phyloP scores from a whole-genome alignment of 2,888 invertebrate genomes.

The Lysandra coridon region DNA sequence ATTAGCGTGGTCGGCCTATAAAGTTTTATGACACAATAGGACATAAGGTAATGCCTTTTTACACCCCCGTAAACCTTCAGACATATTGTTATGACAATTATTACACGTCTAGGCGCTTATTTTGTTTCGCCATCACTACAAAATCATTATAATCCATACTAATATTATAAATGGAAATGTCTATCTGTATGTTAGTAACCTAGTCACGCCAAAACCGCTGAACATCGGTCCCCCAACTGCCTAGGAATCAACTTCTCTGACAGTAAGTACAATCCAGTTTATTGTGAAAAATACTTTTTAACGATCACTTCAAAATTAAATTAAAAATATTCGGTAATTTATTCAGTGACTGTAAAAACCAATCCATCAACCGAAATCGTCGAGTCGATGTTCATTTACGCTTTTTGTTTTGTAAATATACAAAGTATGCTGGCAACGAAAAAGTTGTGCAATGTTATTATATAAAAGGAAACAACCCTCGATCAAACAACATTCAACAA shows the following conservation, averaged over 20 bases:
- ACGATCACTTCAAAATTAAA: not conserved
- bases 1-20: not conserved
- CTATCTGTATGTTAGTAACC: not conserved
- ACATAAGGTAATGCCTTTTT: constrained; percentile 13
- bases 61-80: constrained; percentile 21
- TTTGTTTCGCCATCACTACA: not conserved
- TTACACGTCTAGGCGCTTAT: not conserved
- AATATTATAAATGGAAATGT: not conserved
- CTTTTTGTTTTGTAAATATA: not conserved
- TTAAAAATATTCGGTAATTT: not conserved
- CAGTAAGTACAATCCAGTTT: too few relatives aligned
- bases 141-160: not conserved
- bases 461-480: not conserved
- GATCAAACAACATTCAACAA: not conserved
- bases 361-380: too few relatives aligned
- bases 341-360: not conserved
- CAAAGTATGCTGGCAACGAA: not conserved
- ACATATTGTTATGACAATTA: not conserved
- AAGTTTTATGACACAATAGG: constrained; percentile 31
- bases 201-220: too few relatives aligned
- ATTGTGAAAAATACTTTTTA: not conserved
- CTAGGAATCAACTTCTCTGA: too few relatives aligned
- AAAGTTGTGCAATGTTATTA: not conserved
- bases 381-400: too few relatives aligned
- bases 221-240: too few relatives aligned